Evolutionary conservation across 2,888 invertebrate species (phyloP), one percentile per base, ranked within the genome.

Genomic region (Phalera bucephala): DNA sequence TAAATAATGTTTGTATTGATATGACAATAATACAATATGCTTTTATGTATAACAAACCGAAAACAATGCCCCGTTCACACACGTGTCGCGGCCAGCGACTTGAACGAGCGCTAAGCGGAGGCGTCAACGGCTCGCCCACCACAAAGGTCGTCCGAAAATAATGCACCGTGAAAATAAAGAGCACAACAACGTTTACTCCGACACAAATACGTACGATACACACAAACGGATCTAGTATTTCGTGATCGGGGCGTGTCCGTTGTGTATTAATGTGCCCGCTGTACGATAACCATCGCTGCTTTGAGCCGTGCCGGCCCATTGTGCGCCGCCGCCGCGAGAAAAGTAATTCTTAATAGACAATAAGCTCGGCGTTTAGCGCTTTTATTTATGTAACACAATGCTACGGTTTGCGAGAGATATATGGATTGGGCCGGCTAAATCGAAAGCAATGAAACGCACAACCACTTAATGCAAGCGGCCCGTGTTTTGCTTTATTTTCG

Each of bases 331-430:
- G 72, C 72, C 69, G 78, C 78, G 80, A 83, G 80, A 82, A 83
- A 87, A 87, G 78, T 84, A 80, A 85, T 83, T 85, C 84, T 80
- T 84, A 88, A 81, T 87, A 88, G 87, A 88, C 88, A 87, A 88
- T 87, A 76, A 83, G 73, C 57, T 52, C 61, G 69, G 75, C 72
- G 82, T 84, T 87, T 86, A 86, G 75, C 78, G 76, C 72, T 80
- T 84, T 85, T 86, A 86, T 86, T 84, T 85, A 84, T 83, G 80
- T 81, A 80, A 75, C 69, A 81, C 80, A 80, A 79, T 80, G 74
- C 73, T 66, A 63, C 62, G 71, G 74, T 74, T 73, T 70, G 75
- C 72, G 58, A 70, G 75, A 72, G 72, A 77, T 75, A 73, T 78
- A 79, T 76, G 73, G 72, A 69, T 64, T 60, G 64, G 43, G 49